Evolutionary conservation across 2,888 invertebrate genomes (phyloP), one percentile per base, ranked within the genome.

Genomic region (Stenolophus ochropezus): DNA sequence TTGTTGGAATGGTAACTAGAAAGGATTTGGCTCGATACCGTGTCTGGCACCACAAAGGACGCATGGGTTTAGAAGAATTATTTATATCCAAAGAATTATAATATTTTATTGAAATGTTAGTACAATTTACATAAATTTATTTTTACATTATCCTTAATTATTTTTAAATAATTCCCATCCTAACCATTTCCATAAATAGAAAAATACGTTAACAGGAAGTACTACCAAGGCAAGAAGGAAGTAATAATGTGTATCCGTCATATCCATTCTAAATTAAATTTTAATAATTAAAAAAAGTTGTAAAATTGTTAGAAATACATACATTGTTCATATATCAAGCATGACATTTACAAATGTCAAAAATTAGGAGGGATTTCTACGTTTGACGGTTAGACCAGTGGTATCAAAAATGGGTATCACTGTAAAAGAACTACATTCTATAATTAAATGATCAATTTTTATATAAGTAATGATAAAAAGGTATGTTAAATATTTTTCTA

Each of bases 1-100:
- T 99, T 20, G 93, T 97, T 79, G 99, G 99, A 51, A 97, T 99
- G 91, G 97, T 99, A 75, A 99, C 99, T 0, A 92, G 99, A 73
- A 98, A 99, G 90, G 99, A 99, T 90, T 94, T 99, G 58, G 97
- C 97, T 0, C 89, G 95, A 82, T 96, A 94, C 86, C 89, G 95
- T 84, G 93, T 94, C 4, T 94, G 94, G 93, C 91, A 92, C 83
- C 95, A 95, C 86, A 90, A 91, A 83, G 95, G 95, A 2, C 91
- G 91, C 85, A 94, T 95, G 92, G 94, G 94, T 20, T 91, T 95
- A 86, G 94, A 94, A 86, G 95, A 96, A 89, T 90, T 96, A 83
- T 89, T 93, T 82, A 92, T 95, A 82, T 94, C 95, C 84, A 92
- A 93, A 87, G 93, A 93, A 90, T 90, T 93, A 84, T 93, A 91